Conservation (phyloP, 2,888 invertebrate species). For the Nezara viridula region DNA sequence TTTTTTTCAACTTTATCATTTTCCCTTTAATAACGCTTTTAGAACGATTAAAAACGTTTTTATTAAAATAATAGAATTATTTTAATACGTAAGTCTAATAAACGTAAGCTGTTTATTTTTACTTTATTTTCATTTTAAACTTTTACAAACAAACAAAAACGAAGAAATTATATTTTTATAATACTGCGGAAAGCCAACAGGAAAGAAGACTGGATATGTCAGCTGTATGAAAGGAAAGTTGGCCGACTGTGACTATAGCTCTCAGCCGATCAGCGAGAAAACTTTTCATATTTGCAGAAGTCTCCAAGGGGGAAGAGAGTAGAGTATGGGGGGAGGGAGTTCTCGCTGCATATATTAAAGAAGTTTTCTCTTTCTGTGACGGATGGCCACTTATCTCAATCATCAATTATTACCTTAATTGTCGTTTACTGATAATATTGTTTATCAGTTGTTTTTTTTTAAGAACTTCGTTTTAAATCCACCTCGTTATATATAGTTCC, state of each 20-base stretch:
- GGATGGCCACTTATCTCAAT: not conserved
- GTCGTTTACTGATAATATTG: not conserved
- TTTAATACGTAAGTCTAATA: too few relatives aligned
- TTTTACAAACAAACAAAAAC: not conserved
- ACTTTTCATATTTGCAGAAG: constrained; percentile 11
- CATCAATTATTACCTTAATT: not conserved
- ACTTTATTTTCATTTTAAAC: too few relatives aligned
- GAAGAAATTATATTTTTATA: not conserved
- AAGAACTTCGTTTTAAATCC: not conserved
- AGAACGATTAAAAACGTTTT: too few relatives aligned
- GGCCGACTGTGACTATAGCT: not conserved
- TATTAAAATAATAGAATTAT: too few relatives aligned
- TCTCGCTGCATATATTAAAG: not conserved
- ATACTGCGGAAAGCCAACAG: not conserved
- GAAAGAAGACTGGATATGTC: not conserved
- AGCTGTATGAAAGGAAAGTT: constrained; percentile 11
- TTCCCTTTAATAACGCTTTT: too few relatives aligned
- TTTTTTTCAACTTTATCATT: too few relatives aligned
- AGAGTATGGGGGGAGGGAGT: not conserved
- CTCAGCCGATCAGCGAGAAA: constrained; percentile 16
- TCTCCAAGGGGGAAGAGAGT: not conserved
- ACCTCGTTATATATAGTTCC: too few relatives aligned
- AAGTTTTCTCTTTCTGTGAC: not conserved
- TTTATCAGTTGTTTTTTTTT: not conserved
- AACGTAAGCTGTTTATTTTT: too few relatives aligned